Percentiles rank a stretch among this genome's conserved stretches.
phyloP scores from a whole-genome alignment of 1,140 invertebrate genomes.

The Pseudomyrmex flavicornis region DNA sequence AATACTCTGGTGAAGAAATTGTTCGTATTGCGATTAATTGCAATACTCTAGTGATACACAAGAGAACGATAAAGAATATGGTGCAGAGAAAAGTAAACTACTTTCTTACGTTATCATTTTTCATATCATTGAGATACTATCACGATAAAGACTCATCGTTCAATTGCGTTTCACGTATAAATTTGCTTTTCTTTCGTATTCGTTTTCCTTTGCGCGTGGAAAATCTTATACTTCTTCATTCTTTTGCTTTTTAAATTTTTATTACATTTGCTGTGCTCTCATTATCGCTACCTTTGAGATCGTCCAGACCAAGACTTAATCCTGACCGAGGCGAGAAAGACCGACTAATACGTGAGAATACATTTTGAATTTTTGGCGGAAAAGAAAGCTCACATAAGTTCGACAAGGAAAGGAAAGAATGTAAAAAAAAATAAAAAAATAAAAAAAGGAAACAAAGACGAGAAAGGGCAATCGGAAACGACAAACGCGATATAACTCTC shows the following conservation, averaged over 20 bases:
- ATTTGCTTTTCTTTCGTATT: background rate
- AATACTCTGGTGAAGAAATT: no score
- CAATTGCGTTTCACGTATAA: background rate
- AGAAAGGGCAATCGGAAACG: constrained; percentile 42
- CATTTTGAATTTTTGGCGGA: constrained; percentile 1
- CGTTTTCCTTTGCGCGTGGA: background rate
- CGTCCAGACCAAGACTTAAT: constrained; percentile 17
- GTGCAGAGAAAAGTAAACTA: background rate
- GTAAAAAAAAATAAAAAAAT: constrained; percentile 7
- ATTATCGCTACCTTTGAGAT: constrained; percentile 40
- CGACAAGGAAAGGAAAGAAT: constrained; percentile 24
- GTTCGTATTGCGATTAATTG: background rate
- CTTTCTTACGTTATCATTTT: background rate
- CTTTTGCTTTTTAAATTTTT: background rate
- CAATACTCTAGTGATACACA: background rate
- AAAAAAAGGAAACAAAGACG: constrained; percentile 46
- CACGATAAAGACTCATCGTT: background rate
- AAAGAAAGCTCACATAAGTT: constrained; percentile 35
- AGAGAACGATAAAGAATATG: constrained; percentile 13
- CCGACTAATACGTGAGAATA: background rate
- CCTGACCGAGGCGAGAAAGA: constrained; percentile 19
- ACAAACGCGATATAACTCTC: constrained; percentile 59
- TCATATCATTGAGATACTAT: background rate
- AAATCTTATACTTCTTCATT: background rate
- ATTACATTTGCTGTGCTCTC: background rate